Conservation (phyloP, 2,797 vertebrate genomes). For the Geotrypetes seraphini region DNA sequence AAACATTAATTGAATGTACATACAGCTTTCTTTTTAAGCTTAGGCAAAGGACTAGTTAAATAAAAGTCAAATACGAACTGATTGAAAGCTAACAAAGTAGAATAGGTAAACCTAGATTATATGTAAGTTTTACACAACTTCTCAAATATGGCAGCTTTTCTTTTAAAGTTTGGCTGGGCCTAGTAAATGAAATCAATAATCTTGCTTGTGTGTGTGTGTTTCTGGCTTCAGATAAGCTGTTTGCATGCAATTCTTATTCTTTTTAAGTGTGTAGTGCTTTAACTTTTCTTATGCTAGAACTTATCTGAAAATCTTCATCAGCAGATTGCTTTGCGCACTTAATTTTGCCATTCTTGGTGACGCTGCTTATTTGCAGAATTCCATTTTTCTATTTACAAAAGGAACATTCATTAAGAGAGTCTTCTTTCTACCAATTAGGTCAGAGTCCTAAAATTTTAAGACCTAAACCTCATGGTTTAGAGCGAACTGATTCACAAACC, state of each 20-base stretch:
- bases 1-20: too few species aligned
- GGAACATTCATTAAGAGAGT: constrained; percentile 79
- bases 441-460: constrained; percentile 99
- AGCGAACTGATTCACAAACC: constrained; percentile 99
- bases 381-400: constrained; percentile 46
- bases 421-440: constrained; percentile 93
- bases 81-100: too few species aligned
- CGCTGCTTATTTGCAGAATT: constrained; percentile 38
- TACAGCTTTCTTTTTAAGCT: too few species aligned
- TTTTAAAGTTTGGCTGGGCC: too few species aligned
- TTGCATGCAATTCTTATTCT: constrained; percentile 30
- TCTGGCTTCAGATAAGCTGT: constrained; percentile 11
- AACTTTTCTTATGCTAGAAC: constrained; percentile 21
- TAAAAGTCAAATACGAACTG: too few species aligned
- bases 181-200: constrained; percentile 1
- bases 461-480: constrained; percentile 95
- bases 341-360: constrained; percentile 36
- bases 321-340: constrained; percentile 42
- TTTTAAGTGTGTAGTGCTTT: constrained; percentile 26
- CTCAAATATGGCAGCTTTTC: too few species aligned
- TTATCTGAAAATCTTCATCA: constrained; percentile 13
- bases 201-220: neutral
- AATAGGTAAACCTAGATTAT: too few species aligned
- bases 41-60: too few species aligned
- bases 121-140: too few species aligned